phyloP scores from a whole-genome alignment of 2,888 invertebrate species.

The Oxytorus armatus region DNA sequence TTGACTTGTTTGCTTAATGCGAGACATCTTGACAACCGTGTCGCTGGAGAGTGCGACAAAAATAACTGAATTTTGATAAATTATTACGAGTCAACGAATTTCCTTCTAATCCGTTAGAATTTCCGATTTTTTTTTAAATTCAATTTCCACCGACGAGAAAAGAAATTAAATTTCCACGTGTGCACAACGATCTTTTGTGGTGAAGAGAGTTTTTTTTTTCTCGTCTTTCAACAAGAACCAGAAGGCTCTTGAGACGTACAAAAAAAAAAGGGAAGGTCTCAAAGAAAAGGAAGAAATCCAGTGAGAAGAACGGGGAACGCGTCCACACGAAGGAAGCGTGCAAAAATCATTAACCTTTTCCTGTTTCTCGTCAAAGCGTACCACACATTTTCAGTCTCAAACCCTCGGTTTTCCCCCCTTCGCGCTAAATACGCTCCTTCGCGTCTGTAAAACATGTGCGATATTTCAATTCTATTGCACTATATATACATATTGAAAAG shows the following conservation, averaged over 20 bases:
- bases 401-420: neutral
- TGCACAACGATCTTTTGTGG: neutral
- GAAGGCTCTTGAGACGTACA: neutral
- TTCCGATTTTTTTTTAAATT: no score
- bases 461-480: conserved; percentile 45
- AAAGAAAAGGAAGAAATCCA: neutral
- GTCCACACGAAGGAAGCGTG: conserved; percentile 30
- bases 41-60: no score
- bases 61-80: no score
- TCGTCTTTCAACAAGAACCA: neutral
- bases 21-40: no score
- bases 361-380: conserved; percentile 20
- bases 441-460: conserved; percentile 65
- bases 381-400: conserved; percentile 6
- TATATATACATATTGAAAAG: conserved; percentile 11
- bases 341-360: conserved; percentile 47
- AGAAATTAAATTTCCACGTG: conserved; percentile 1
- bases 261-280: conserved; percentile 17
- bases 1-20: no score
- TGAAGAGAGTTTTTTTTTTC: neutral
- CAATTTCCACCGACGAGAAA: no score
- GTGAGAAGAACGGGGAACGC: neutral
- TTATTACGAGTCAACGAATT: no score
- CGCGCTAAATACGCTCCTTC: neutral
- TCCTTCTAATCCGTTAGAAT: no score